Evolutionary conservation across 1,140 invertebrate genomes (phyloP).

Genomic region (Onthophagus taurus): DNA sequence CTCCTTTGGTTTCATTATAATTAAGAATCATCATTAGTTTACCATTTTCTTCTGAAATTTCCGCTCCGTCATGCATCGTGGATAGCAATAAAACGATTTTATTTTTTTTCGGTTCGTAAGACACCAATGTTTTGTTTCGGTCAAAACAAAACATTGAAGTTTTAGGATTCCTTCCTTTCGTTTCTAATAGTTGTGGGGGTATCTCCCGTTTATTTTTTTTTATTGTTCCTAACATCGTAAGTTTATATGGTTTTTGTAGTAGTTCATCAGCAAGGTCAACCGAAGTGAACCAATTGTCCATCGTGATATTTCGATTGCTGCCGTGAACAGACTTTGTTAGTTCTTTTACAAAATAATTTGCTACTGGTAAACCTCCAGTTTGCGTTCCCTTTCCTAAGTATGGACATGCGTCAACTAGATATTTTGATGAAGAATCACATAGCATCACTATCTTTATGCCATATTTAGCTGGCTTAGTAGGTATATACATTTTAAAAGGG

Average conservation of each 20-base stretch:
- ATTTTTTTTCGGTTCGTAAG: conserved; percentile 10
- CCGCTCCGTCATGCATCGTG: background rate
- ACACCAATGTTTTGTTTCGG: conserved; percentile 2
- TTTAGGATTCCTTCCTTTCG: background rate
- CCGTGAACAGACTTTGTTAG: conserved; percentile 25
- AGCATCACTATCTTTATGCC: conserved; percentile 32
- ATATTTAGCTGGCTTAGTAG: conserved; percentile 33
- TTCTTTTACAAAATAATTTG: conserved; percentile 23
- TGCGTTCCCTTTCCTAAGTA: conserved; percentile 31
- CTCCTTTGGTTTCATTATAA: conserved; percentile 9
- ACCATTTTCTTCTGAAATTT: background rate
- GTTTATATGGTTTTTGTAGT: background rate
- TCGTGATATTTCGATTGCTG: conserved; percentile 34
- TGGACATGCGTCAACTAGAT: conserved; percentile 32
- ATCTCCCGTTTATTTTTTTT: conserved; percentile 6
- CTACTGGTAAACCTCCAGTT: conserved; percentile 20
- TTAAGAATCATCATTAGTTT: conserved; percentile 1
- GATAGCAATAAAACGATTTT: conserved; percentile 5
- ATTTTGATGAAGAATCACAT: conserved; percentile 30
- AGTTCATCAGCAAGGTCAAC: conserved; percentile 26
- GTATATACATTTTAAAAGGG: conserved; percentile 29
- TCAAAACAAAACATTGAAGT: conserved; percentile 11
- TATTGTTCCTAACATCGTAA: conserved; percentile 4
- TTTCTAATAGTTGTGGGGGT: background rate
- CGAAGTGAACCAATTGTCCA: conserved; percentile 38